These are phyloP conservation scores for Diarsia brunnea DNA, from an alignment of 2,888 invertebrate genomes.

Conservation along the genomic window DNA sequence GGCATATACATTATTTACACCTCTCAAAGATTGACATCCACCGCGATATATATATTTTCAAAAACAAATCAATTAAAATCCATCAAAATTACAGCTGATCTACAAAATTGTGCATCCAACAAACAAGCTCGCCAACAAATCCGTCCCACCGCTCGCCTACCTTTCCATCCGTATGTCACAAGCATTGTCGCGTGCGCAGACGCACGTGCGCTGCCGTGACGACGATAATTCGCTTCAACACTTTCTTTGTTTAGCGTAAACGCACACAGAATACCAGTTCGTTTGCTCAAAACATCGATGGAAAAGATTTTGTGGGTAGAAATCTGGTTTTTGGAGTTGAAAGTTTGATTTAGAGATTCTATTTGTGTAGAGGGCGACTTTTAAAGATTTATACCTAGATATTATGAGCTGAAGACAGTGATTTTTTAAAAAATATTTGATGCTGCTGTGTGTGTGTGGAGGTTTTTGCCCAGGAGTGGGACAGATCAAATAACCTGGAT, in stretches of 20 bases:
- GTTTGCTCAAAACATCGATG: conserved; percentile 37
- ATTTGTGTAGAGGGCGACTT: background rate
- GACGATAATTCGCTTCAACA: conserved; percentile 70
- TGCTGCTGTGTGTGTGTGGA: no score
- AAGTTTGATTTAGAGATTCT: conserved; percentile 4
- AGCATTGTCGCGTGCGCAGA: conserved; percentile 67
- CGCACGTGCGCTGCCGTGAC: conserved; percentile 73
- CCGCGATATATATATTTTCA: no score
- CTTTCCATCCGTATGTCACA: conserved; percentile 59
- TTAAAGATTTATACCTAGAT: background rate
- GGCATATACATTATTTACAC: no score
- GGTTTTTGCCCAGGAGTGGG: no score
- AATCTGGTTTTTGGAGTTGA: conserved; percentile 25
- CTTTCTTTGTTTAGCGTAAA: conserved; percentile 77
- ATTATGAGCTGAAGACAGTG: no score
- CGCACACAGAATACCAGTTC: conserved; percentile 62
- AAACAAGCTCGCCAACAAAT: conserved; percentile 23
- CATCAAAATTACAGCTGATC: background rate
- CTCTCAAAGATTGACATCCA: no score
- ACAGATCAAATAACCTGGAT: no score
- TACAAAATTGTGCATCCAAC: background rate
- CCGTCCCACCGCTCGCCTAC: background rate
- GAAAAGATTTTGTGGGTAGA: conserved; percentile 29
- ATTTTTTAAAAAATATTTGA: no score
- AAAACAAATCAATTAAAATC: no score